Conservation (phyloP, 2,113 vertebrate species). For the Bos indicus region DNA sequence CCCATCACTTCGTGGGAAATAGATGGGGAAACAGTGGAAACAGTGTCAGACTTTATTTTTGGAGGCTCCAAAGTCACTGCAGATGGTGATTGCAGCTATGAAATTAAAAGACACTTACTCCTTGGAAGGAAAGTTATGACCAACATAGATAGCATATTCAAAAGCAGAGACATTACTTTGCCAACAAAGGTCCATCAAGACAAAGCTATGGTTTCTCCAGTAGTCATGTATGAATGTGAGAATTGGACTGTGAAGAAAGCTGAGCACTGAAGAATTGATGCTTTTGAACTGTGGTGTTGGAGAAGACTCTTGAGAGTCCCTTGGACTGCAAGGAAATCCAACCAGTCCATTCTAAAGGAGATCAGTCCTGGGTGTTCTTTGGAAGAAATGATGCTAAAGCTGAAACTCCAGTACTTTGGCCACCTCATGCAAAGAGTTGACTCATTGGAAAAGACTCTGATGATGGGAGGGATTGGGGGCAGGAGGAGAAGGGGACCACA, state of each 20-base stretch:
- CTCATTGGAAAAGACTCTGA: too few relatives aligned
- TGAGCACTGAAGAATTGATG: rapidly evolving
- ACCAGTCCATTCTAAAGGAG: background rate
- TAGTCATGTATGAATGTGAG: background rate
- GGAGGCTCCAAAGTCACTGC: background rate
- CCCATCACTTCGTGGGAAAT: background rate
- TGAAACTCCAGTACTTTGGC: too few relatives aligned
- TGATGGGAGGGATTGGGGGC: too few relatives aligned
- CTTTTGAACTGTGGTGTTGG: background rate
- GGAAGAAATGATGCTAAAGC: too few relatives aligned
- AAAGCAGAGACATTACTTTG: background rate
- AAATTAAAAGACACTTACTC: background rate
- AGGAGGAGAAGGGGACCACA: too few relatives aligned
- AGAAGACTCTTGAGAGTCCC: background rate
- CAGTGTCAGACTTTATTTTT: background rate
- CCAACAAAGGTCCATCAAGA: background rate
- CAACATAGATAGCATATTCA: background rate
- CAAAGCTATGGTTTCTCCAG: background rate
- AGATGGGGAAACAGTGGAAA: background rate
- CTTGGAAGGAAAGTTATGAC: background rate
- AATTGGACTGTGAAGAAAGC: background rate
- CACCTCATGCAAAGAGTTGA: too few relatives aligned
- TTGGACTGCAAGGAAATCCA: background rate
- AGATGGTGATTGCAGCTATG: background rate
- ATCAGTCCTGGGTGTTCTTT: too few relatives aligned